Evolutionary conservation across 2,888 invertebrate genomes (phyloP), one percentile per base, ranked within the genome.

Genomic region (Xanthia icteritia): DNA sequence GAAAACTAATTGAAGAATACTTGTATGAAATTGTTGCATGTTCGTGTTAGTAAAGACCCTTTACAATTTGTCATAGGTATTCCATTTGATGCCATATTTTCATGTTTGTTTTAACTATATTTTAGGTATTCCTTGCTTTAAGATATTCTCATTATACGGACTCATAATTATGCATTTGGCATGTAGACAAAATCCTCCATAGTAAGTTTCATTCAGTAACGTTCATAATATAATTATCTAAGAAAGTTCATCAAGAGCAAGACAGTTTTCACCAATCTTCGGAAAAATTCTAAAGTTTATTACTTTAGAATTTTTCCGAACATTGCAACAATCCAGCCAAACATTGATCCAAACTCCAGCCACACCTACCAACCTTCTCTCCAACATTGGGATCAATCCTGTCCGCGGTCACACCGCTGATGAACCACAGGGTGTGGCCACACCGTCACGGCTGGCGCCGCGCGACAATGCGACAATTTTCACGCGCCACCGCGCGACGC

Each of bases 391-490:
- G 27, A n/a, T 39, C 70, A 75, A 65, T 39, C 64, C 73, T 77
- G 72, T 70, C 76, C 73, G 76, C 84, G 69, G 58, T 75, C 71
- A 36, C 86, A 80, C 86, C 85, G 80, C 86, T 76, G 89, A 86
- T 86, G 77, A 85, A 83, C 90, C 89, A 73, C 90, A 91, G 91
- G 94, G 91, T 88, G 93, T 88, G 92, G 90, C 90, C 88, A 84
- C 89, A 77, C 85, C 85, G 93, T 93, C 92, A 92, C 92, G 92
- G 86, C 81, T 76, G 76, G 81, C 88, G 92, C 84, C 82, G 90
- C 88, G 89, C 89, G 88, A 92, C 93, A 93, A 92, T 93, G 86
- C 90, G 82, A 80, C 89, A 77, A 83, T 90, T 89, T 91, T 92
- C 92, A 92, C 93, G 93, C 92, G 88, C 86, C 90, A 91, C 75